Base-by-base conservation (phyloP, 2,113 vertebrate genomes). In the Leptobrachium leishanense region DNA sequence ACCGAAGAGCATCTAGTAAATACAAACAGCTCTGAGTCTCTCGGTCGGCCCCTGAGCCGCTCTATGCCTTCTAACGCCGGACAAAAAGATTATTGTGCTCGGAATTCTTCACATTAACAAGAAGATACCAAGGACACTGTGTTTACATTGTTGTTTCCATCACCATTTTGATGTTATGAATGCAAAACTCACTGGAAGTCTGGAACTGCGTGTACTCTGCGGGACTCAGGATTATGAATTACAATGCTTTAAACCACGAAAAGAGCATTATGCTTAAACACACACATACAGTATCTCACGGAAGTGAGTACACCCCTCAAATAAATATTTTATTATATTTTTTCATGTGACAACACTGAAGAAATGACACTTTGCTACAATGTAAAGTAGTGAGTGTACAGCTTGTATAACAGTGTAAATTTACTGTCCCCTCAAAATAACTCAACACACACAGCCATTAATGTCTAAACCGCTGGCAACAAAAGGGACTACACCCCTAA, bases 41-140 rank as follows among this genome's bases (percentile, higher is more conserved):
- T n/a, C 42, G 44, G 67, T 41, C 12, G 67, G 3, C 50, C 68
- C 15, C n/a, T 46, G 20, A 31, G 43, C 15, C 5, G 50, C 50
- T 42, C 50, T 15, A 70, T 50, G 9, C 68, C 46, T 50, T 46
- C 68, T 8, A 50, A 50, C 43, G 43, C n/a, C 77, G 72, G 69
- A 72, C 77, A 79, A 43, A 46, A 64, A 31, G 70, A 54, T 73
- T 50, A 79, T 66, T 79, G 68, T 72, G 46, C 39, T 10, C 42
- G 6, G 43, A 68, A 10, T 43, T 68, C 44, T 70, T 44, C 68
- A 13, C 7, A 70, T 70, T 66, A 67, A 66, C 43, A 43, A 79
- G 39, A 5, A 12, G 12, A 42, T 44, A 74, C 41, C 71, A 74
- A 74, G 77, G 70, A 31, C 62, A 20, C 1, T 46, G 67, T 46